These are phyloP conservation scores for Aricia artaxerxes DNA, from an alignment of 2,888 invertebrate genomes.

Conservation along the genomic window DNA sequence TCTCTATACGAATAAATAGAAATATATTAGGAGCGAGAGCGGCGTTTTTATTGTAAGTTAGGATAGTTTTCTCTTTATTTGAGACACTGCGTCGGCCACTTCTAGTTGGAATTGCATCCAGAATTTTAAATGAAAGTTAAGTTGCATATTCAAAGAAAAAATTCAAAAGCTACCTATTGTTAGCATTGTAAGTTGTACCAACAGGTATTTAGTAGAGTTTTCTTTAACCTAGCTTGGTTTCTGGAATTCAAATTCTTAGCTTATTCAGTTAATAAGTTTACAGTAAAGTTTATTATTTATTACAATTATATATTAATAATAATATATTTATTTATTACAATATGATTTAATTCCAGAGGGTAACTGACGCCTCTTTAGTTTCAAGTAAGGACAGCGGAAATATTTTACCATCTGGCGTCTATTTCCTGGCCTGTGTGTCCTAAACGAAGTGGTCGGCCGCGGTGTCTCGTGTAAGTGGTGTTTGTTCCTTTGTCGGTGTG, in stretches of 20 bases:
- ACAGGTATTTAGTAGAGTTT: background rate
- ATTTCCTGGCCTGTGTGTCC: background rate
- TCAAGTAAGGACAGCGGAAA: background rate
- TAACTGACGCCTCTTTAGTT: background rate
- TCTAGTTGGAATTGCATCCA: background rate
- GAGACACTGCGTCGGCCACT: slow-evolving; percentile 7
- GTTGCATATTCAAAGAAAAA: no score
- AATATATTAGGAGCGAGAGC: slow-evolving; percentile 59
- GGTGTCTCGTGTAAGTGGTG: slow-evolving; percentile 33
- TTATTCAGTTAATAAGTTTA: no score
- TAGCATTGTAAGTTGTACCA: background rate
- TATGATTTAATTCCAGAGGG: no score
- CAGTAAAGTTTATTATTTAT: no score
- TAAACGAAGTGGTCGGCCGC: slow-evolving; percentile 31
- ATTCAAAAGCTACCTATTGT: no score
- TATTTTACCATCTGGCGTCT: background rate
- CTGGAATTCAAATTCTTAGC: no score
- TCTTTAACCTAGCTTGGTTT: no score
- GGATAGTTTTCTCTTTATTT: slow-evolving; percentile 49
- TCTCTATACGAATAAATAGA: slow-evolving; percentile 66
- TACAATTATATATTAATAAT: no score
- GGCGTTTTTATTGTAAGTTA: slow-evolving; percentile 58
- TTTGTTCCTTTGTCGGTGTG: slow-evolving; percentile 38
- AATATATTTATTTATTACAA: no score
- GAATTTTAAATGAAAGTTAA: background rate